phyloP scores from a whole-genome alignment of 1,140 invertebrate genomes.

The Colletes gigas region DNA sequence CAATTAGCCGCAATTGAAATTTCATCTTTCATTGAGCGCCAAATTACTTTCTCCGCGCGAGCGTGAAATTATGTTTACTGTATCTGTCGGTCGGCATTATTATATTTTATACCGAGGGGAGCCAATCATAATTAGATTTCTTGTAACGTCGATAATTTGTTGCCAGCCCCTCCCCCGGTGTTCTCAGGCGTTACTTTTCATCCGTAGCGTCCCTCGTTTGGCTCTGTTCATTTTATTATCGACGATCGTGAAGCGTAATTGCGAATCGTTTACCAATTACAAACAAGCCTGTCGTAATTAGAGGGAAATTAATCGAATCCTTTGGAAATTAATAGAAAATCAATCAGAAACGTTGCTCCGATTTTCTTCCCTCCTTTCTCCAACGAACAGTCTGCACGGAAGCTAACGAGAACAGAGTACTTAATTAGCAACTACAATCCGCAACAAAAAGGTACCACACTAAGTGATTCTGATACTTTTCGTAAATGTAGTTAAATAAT shows the following conservation, averaged over 20 bases:
- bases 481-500: too few relatives aligned
- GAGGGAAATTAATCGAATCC: not conserved
- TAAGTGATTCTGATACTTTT: too few relatives aligned
- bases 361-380: not conserved
- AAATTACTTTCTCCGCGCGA: constrained; percentile 29
- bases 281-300: too few relatives aligned
- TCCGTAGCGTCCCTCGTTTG: not conserved
- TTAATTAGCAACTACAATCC: too few relatives aligned
- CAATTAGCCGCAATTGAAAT: constrained; percentile 55
- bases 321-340: not conserved
- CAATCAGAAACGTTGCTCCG: not conserved
- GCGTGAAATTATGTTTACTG: constrained; percentile 41
- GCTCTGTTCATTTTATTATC: not conserved
- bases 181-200: constrained; percentile 16
- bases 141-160: constrained; percentile 5
- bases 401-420: too few relatives aligned
- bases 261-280: constrained; percentile 1
- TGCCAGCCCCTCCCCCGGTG: not conserved
- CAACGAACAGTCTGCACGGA: not conserved
- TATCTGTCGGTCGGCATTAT: constrained; percentile 10
- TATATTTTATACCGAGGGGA: not conserved
- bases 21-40: constrained; percentile 45
- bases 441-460: too few relatives aligned
- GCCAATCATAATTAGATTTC: constrained; percentile 23
- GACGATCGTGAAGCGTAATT: not conserved